Base-by-base conservation (phyloP, 2,113 vertebrate genomes). In the Prinia subflava region DNA sequence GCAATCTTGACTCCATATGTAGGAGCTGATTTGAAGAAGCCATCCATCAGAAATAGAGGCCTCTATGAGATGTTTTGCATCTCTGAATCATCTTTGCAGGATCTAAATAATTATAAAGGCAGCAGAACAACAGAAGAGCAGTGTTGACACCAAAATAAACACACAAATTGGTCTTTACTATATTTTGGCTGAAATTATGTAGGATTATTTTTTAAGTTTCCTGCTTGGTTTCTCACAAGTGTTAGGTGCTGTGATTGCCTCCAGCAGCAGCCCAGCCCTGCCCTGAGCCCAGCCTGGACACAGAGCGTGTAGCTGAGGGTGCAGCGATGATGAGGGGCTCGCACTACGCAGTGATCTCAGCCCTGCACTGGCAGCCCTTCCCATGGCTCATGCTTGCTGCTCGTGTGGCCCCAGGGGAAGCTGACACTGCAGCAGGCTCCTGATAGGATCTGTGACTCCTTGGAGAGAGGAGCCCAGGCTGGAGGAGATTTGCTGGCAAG, bases 261-360 rank as follows among this genome's bases (percentile, higher is more conserved):
- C 13, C 35, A 67, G 46, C 56, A 57, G 41, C 9, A 15, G 24
- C 37, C 30, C 35, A 42, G 55, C 41, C 63, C 50, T 81, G 30
- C 37, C 30, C 37, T 60, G 18, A 56, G 50, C 35, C 5, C 4
- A 5, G 5, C 14, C 27, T 13, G 60, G 50, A 33, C 73, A 49
- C 39, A 24, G 49, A 62, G 3, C 0, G 0, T 2, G 21, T 11
- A 22, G 16, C 67, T 16, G 6, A 3, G 17, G 10, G 19, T 33
- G 27, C 15, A 3, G 25, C 11, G 31, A 4, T 23, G 10, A 4
- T 27, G 23, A 31, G 12, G 8, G 14, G 9, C 20, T 68, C 5
- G 0, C 24, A 10, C 25, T 13, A 2, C 1, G 0, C 63, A 35
- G 30, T 6, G 20, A 21, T 31, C 53, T 76, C 53, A 41, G 65